These are phyloP conservation scores for Oncorhynchus gorbuscha DNA, from an alignment of 2,113 vertebrate genomes.

Conservation along the genomic window DNA sequence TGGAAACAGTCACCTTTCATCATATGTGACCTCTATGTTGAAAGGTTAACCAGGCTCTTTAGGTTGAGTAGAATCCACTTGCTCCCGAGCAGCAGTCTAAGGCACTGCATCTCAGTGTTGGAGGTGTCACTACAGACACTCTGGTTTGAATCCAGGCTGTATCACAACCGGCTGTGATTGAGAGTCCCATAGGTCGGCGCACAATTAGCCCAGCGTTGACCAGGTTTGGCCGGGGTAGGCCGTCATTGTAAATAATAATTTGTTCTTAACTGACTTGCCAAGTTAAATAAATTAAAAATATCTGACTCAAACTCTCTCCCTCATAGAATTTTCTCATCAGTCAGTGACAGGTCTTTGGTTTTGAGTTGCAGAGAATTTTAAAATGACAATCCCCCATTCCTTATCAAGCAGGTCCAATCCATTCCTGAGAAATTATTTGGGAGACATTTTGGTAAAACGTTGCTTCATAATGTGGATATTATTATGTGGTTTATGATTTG, in stretches of 20 bases:
- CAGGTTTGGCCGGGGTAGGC: too few relatives aligned
- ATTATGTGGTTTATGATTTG: background rate
- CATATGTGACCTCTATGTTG: background rate
- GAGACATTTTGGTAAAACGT: background rate
- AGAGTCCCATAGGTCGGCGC: too few relatives aligned
- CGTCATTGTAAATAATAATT: too few relatives aligned
- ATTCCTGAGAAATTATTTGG: background rate
- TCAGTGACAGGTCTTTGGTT: background rate
- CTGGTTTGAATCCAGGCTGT: too few relatives aligned
- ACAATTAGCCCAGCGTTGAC: too few relatives aligned
- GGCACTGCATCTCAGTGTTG: too few relatives aligned
- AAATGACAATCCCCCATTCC: background rate
- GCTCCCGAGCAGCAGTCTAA: too few relatives aligned
- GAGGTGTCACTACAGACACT: too few relatives aligned
- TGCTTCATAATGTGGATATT: background rate
- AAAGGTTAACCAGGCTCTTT: background rate
- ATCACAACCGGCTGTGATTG: too few relatives aligned
- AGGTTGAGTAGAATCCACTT: background rate
- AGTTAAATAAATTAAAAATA: too few relatives aligned
- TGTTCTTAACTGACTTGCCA: too few relatives aligned
- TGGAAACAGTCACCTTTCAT: background rate
- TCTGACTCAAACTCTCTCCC: background rate
- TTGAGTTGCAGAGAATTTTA: background rate
- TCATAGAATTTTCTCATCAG: background rate
- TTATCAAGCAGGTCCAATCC: background rate